Base-by-base conservation (phyloP, 1,140 invertebrate species). In the Drosophila azteca region DNA sequence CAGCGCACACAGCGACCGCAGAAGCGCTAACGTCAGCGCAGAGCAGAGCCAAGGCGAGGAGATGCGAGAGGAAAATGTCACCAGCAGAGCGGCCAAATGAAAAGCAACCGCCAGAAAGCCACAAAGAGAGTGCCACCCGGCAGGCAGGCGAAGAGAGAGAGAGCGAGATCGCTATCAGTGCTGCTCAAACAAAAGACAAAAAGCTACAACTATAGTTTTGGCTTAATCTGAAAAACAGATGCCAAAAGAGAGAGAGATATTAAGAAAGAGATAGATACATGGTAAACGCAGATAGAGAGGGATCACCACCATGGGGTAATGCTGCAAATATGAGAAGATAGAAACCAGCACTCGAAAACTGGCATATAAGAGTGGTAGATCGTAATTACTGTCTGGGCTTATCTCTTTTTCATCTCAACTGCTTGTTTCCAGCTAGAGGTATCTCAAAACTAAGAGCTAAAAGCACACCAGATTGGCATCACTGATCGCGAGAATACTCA, bases 21-120 rank as follows among this genome's bases (percentile, higher is more conserved):
- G 53, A 13, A 11, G 11, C 35, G 35, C 11, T 43, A 60, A 61
- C 68, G 66, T 71, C 68, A 71, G 54, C 67, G 22, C 35, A 13
- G n/a, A 3, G 22, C 6, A 22, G 45, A n/a, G 24, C 29, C n/a
- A n/a, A n/a, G n/a, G n/a, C n/a, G n/a, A n/a, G n/a, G n/a, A 13
- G 13, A 20, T 0, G 17, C 8, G 13, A 62, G 79, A 74, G 76
- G 71, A 75, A 75, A 75, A 75, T 75, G 71, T 75, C 71, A 75
- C 71, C 53, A 65, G 53, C 26, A 29, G 15, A 13, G 22, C 41
- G 29, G 54, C 29, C 52, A 65, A 75, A 75, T 58, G 72, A 68
- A 69, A 52, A 57, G 3, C 24, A 51, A 44, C 24, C 7, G 13
- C 15, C 58, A 13, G 20, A 43, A 11, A 39, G 35, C 35, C 35